Evolutionary conservation across 2,888 invertebrate genomes (phyloP).

Genomic region (Watsonalla cultraria): DNA sequence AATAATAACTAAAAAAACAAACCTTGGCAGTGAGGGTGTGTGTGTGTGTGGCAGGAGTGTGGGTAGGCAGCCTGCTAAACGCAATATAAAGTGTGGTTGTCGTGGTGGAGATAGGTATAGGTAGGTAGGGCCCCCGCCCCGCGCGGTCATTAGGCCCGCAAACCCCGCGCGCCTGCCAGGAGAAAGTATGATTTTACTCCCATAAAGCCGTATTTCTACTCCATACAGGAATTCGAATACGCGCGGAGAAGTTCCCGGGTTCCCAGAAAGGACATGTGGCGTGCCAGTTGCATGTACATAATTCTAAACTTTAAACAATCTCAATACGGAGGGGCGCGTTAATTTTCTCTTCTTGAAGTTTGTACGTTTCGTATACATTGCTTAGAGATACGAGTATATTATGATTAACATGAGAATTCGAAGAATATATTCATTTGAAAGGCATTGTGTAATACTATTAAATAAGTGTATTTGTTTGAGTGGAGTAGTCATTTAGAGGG

Average conservation of each 20-base stretch:
- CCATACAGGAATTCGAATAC: slow-evolving; percentile 78
- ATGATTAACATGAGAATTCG: neutral
- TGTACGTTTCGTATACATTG: neutral
- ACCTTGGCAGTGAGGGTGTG: slow-evolving; percentile 39
- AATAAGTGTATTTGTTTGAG: slow-evolving; percentile 49
- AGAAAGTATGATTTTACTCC: slow-evolving; percentile 79
- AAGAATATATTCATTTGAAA: neutral
- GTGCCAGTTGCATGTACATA: slow-evolving; percentile 65
- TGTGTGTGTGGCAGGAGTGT: slow-evolving; percentile 61
- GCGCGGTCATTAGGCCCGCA: slow-evolving; percentile 77
- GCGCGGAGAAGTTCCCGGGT: slow-evolving; percentile 67
- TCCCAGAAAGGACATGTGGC: slow-evolving; percentile 71
- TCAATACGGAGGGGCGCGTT: slow-evolving; percentile 60
- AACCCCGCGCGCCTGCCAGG: slow-evolving; percentile 62
- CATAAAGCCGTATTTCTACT: slow-evolving; percentile 79
- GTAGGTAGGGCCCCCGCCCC: slow-evolving; percentile 65
- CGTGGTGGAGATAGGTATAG: slow-evolving; percentile 64
- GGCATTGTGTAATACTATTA: neutral
- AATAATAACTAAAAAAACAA: slow-evolving; percentile 71
- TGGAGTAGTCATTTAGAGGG: slow-evolving; percentile 61
- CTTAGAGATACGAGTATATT: neutral
- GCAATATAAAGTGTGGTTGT: slow-evolving; percentile 78
- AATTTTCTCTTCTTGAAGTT: slow-evolving; percentile 40
- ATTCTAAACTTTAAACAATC: slow-evolving; percentile 72
- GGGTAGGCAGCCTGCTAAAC: slow-evolving; percentile 74